Percentiles rank a stretch among this genome's conserved stretches.
Evolutionary conservation across 2,113 vertebrate genomes (phyloP).

Genomic region (Petrocephalus microphthalmus): DNA sequence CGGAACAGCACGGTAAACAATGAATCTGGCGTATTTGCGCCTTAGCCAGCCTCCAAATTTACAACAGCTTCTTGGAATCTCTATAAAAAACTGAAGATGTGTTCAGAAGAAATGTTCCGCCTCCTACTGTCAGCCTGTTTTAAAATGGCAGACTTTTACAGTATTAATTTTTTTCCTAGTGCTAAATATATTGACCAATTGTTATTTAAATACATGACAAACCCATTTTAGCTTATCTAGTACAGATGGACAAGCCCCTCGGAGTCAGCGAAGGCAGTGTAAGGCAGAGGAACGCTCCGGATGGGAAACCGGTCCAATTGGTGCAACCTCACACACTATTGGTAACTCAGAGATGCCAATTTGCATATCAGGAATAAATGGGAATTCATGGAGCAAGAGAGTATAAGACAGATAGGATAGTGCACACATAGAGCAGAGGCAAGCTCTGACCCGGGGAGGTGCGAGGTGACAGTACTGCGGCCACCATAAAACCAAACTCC

Average conservation of each 20-base stretch:
- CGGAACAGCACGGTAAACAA: constrained; percentile 12
- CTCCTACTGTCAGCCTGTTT: neutral
- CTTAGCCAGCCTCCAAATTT: constrained; percentile 20
- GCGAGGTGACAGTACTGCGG: neutral
- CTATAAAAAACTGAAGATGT: constrained; percentile 19
- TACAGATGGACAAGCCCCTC: neutral
- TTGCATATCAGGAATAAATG: neutral
- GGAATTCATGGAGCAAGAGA: neutral
- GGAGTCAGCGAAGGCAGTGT: neutral
- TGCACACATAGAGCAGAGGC: neutral
- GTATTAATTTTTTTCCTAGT: neutral
- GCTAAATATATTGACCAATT: neutral
- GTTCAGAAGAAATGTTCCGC: neutral
- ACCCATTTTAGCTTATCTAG: neutral
- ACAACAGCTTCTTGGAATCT: constrained; percentile 11
- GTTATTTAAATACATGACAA: neutral
- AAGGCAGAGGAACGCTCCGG: no score
- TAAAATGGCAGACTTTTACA: neutral
- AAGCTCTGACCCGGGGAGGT: neutral
- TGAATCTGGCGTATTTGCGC: constrained; percentile 23
- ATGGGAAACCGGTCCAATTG: neutral
- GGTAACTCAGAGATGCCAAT: neutral
- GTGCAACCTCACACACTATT: neutral
- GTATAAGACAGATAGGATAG: neutral
- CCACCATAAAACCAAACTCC: neutral